phyloP scores from a whole-genome alignment of 2,888 invertebrate species.

The Gasteruption jaculator region DNA sequence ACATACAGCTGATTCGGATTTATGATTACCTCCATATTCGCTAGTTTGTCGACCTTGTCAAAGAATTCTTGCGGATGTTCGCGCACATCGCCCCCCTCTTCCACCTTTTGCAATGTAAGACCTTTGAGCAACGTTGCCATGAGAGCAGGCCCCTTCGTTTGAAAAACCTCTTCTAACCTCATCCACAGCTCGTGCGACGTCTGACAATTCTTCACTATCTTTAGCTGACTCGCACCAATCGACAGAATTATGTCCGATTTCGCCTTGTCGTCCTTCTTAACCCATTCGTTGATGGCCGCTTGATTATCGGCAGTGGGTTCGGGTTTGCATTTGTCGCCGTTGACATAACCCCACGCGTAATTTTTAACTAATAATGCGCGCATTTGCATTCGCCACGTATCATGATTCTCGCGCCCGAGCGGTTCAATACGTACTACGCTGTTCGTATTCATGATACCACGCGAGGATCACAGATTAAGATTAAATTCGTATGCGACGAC shows the following conservation, averaged over 20 bases:
- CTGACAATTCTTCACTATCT: constrained; percentile 12
- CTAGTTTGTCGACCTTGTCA: no score
- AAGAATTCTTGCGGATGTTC: no score
- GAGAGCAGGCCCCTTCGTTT: constrained; percentile 17
- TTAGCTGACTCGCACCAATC: constrained; percentile 9
- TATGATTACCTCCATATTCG: no score
- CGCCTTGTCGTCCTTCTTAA: constrained; percentile 10
- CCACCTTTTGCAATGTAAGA: constrained; percentile 18
- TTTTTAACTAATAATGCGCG: constrained; percentile 10
- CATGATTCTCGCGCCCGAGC: not conserved
- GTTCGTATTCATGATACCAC: constrained; percentile 8
- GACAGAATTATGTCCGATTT: constrained; percentile 15
- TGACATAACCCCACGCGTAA: constrained; percentile 10
- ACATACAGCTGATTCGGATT: constrained; percentile 3
- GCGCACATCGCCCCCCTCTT: constrained; percentile 11
- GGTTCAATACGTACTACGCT: not conserved
- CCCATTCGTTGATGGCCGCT: constrained; percentile 6
- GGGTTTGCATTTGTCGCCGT: constrained; percentile 11
- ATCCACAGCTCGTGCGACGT: constrained; percentile 16
- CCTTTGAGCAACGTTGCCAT: constrained; percentile 17
- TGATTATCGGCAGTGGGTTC: constrained; percentile 3
- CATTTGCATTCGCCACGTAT: constrained; percentile 5
- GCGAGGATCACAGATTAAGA: no score
- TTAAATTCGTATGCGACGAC: no score
- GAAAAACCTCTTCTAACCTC: constrained; percentile 11